Evolutionary conservation across 53 echinoderm and acorn worm genomes (phyloP).

Genomic region (Echinarachnius parma): DNA sequence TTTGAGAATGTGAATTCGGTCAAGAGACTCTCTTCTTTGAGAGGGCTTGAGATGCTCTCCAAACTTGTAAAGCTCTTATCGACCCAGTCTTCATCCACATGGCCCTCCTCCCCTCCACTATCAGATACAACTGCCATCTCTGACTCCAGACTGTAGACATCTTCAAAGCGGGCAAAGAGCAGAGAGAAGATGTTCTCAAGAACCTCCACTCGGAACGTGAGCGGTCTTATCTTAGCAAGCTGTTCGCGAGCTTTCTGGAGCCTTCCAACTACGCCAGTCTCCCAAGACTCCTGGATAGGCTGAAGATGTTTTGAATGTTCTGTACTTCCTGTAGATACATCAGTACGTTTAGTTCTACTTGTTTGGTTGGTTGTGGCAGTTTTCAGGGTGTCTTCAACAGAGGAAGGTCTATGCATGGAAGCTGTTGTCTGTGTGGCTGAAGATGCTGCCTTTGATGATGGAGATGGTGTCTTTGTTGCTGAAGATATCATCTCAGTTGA

Average conservation of each 20-base stretch:
- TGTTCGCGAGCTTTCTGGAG: constrained; percentile 52
- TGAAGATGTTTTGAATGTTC: too few relatives aligned
- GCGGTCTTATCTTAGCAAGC: constrained; percentile 62
- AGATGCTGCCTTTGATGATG: neutral
- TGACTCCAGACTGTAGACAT: constrained; percentile 24
- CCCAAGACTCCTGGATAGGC: constrained; percentile 9
- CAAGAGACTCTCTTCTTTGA: constrained; percentile 33
- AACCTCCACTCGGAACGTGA: constrained; percentile 83
- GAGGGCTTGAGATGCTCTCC: constrained; percentile 57
- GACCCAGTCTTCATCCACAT: constrained; percentile 72
- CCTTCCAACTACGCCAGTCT: constrained; percentile 44
- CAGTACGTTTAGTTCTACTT: too few relatives aligned
- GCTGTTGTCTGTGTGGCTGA: neutral
- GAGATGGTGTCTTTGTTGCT: neutral
- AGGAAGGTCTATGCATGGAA: too few relatives aligned
- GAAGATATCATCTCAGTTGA: neutral
- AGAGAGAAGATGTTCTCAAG: constrained; percentile 90
- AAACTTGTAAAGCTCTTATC: constrained; percentile 74
- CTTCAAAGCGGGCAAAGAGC: constrained; percentile 72
- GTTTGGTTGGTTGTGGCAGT: too few relatives aligned
- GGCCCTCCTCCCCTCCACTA: constrained; percentile 85
- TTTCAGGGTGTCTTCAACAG: too few relatives aligned
- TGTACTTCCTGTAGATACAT: too few relatives aligned
- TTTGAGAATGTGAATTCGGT: constrained; percentile 35
- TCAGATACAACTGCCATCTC: constrained; percentile 47